phyloP scores from a whole-genome alignment of 2,797 vertebrate species.

The Acrossocheilus fasciatus region DNA sequence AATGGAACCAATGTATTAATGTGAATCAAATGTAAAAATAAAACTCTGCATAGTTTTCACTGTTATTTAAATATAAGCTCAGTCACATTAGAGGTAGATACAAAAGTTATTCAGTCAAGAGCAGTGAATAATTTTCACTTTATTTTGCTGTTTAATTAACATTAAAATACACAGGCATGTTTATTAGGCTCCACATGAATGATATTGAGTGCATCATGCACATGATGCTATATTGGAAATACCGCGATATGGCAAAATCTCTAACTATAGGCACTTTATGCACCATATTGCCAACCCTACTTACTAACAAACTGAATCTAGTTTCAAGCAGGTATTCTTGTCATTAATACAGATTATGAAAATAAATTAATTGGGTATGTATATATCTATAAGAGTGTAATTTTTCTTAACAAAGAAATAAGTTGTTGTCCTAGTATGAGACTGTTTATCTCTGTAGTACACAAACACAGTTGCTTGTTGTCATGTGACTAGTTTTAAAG shows the following conservation, averaged over 20 bases:
- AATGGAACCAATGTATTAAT: neutral
- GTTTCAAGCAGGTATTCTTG: neutral
- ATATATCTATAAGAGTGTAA: no score
- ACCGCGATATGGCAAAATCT: neutral
- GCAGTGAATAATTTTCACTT: neutral
- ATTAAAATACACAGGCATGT: neutral
- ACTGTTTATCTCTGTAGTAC: neutral
- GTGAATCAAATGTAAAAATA: neutral
- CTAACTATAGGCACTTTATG: neutral
- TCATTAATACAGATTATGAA: neutral
- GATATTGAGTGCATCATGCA: neutral
- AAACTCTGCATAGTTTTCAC: neutral
- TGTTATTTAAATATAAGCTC: neutral
- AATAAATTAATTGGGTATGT: neutral
- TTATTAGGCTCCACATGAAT: neutral
- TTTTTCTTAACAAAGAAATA: neutral
- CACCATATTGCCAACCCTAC: neutral
- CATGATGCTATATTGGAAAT: neutral
- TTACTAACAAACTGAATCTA: neutral
- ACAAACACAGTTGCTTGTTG: constrained; percentile 8
- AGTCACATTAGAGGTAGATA: neutral
- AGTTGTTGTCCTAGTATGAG: neutral
- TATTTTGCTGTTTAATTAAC: neutral
- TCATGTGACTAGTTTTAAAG: constrained; percentile 86
- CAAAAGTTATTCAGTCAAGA: neutral